phyloP scores from a whole-genome alignment of 1,140 invertebrate species.

The Latrodectus geometricus region DNA sequence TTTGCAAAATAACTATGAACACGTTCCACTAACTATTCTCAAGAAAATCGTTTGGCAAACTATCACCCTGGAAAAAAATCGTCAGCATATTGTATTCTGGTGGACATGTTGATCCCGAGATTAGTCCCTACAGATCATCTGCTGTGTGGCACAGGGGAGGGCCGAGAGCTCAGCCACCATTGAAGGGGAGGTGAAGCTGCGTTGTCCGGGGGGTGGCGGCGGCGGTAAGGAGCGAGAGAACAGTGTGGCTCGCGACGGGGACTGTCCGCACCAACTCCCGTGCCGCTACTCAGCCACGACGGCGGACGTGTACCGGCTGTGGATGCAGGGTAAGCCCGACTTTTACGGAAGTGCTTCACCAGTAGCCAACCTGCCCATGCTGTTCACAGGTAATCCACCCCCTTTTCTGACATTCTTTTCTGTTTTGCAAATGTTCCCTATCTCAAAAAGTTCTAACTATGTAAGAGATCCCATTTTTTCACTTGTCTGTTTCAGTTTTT shows the following conservation, averaged over 20 bases:
- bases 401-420: neutral
- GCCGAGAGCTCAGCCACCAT: slow-evolving; percentile 10
- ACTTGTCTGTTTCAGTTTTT: too few species aligned
- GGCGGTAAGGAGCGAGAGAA: slow-evolving; percentile 19
- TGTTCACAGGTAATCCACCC: slow-evolving; percentile 62
- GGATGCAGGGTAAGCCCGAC: slow-evolving; percentile 54
- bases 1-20: too few species aligned
- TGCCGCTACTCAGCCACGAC: slow-evolving; percentile 50
- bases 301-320: slow-evolving; percentile 60
- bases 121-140: too few species aligned
- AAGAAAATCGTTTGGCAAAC: too few species aligned
- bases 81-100: too few species aligned
- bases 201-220: slow-evolving; percentile 34
- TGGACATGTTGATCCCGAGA: too few species aligned
- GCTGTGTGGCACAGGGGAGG: neutral
- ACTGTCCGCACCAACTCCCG: slow-evolving; percentile 49
- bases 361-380: slow-evolving; percentile 63
- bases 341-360: slow-evolving; percentile 65
- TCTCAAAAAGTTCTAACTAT: too few species aligned
- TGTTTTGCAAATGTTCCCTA: neutral
- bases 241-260: slow-evolving; percentile 50
- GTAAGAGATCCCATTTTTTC: too few species aligned
- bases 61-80: too few species aligned
- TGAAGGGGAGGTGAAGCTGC: slow-evolving; percentile 49
- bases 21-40: too few species aligned